Evolutionary conservation across 92 coral and sea anemone genomes (phyloP).

Genomic region (Isaurus tuberculatus): DNA sequence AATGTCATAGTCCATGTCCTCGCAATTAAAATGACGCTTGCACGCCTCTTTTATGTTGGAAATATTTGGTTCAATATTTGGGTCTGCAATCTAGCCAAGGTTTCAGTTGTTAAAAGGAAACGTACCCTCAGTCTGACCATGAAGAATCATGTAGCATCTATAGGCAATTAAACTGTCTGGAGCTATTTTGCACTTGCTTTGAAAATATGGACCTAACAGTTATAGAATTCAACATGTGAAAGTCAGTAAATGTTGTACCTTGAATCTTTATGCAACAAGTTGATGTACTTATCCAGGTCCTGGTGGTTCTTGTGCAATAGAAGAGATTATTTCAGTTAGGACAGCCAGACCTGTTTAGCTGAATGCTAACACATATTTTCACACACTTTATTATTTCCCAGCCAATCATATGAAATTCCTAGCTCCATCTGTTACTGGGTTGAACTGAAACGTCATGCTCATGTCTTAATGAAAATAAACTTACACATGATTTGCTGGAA

Average conservation of each 20-base stretch:
- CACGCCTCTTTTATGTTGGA: constrained; percentile 48
- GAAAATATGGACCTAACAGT: constrained; percentile 21
- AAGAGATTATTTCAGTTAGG: constrained; percentile 7
- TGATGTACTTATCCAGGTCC: constrained; percentile 14
- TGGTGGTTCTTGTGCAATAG: constrained; percentile 19
- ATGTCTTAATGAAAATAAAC: constrained; percentile 4
- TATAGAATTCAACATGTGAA: constrained; percentile 5
- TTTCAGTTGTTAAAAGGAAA: constrained; percentile 25
- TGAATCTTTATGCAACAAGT: constrained; percentile 18
- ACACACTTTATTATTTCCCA: constrained; percentile 17
- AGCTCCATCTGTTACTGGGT: constrained; percentile 23
- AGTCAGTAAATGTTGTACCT: constrained; percentile 15
- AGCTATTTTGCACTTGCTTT: constrained; percentile 20
- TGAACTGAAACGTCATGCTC: constrained; percentile 15
- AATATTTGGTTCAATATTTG: constrained; percentile 38
- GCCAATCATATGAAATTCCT: constrained; percentile 10
- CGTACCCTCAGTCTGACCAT: constrained; percentile 1
- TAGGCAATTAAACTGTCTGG: neutral
- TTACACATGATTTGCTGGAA: constrained; percentile 23
- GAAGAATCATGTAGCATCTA: neutral
- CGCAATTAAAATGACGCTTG: constrained; percentile 45
- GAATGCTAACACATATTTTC: constrained; percentile 25
- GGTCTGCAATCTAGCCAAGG: constrained; percentile 15
- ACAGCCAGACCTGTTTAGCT: constrained; percentile 15
- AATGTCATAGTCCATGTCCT: constrained; percentile 46